phyloP scores from a whole-genome alignment of 2,888 invertebrate genomes.

The Corythucha ciliata region DNA sequence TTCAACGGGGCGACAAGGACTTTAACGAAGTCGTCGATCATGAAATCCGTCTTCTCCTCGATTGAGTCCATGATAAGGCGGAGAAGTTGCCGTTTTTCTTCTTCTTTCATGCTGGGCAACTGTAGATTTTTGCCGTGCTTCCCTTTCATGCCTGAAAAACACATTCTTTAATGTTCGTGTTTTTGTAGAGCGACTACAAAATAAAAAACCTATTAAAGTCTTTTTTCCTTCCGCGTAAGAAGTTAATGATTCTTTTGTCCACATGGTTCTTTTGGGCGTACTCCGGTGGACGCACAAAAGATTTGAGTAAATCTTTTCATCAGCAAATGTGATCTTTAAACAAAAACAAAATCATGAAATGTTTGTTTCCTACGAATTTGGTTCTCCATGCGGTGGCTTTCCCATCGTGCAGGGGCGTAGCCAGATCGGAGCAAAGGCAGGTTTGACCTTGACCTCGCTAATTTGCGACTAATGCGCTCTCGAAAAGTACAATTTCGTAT shows the following conservation, averaged over 20 bases:
- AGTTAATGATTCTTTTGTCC: slow-evolving; percentile 43
- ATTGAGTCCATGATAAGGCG: slow-evolving; percentile 9
- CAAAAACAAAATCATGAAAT: too few relatives aligned
- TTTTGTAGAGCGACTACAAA: background rate
- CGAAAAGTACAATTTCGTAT: too few relatives aligned
- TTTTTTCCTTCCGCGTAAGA: slow-evolving; percentile 41
- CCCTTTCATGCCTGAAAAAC: background rate
- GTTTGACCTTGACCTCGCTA: too few relatives aligned
- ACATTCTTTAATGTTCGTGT: too few relatives aligned
- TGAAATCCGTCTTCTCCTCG: slow-evolving; percentile 4
- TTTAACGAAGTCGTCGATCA: slow-evolving; percentile 16
- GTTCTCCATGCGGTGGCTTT: too few relatives aligned
- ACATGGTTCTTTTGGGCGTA: slow-evolving; percentile 42
- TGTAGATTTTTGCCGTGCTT: background rate
- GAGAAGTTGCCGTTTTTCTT: slow-evolving; percentile 1
- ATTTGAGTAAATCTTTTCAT: slow-evolving; percentile 53
- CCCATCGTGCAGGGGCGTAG: too few relatives aligned
- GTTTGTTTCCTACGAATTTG: too few relatives aligned
- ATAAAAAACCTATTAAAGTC: background rate
- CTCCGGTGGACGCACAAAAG: slow-evolving; percentile 47
- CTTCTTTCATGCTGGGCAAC: slow-evolving; percentile 6
- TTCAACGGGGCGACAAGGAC: slow-evolving; percentile 11
- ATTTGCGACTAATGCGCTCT: too few relatives aligned
- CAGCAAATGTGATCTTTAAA: too few relatives aligned
- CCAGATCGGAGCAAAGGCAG: too few relatives aligned